phyloP scores from a whole-genome alignment of 2,113 vertebrate genomes.

The Ophiodon elongatus region DNA sequence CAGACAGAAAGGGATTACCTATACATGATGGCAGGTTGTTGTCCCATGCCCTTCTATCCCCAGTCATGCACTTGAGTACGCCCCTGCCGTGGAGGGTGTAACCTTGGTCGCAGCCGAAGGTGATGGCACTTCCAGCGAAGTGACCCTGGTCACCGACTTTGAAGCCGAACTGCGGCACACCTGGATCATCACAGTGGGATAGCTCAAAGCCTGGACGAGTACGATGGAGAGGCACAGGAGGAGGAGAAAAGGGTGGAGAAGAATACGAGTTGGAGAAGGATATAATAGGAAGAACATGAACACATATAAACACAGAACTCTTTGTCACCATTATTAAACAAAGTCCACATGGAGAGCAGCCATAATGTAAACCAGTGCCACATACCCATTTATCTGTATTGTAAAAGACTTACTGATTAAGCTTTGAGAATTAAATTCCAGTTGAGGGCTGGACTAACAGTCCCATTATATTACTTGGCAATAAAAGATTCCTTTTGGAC shows the following conservation, averaged over 20 bases:
- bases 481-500: conserved; percentile 62
- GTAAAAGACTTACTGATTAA: conserved; percentile 62
- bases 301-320: neutral
- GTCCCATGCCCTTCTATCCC: conserved; percentile 95
- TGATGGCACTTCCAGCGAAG: conserved; percentile 94
- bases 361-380: conserved; percentile 6
- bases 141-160: conserved; percentile 97
- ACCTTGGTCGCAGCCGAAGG: conserved; percentile 94
- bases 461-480: conserved; percentile 55
- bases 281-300: neutral
- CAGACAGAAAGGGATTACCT: conserved; percentile 80
- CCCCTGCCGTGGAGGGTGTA: conserved; percentile 95
- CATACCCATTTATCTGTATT: conserved; percentile 38
- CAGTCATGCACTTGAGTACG: conserved; percentile 95
- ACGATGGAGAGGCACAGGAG: neutral
- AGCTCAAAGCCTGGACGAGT: conserved; percentile 92
- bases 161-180: conserved; percentile 96
- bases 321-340: conserved; percentile 5
- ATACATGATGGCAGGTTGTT: conserved; percentile 95
- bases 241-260: neutral
- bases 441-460: conserved; percentile 32
- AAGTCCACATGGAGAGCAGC: neutral
- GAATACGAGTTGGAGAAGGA: neutral
- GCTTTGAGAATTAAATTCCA: conserved; percentile 57
- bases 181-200: conserved; percentile 96